These are phyloP conservation scores for Larimichthys crocea DNA, from an alignment of 2,113 vertebrate species.

Conservation along the genomic window DNA sequence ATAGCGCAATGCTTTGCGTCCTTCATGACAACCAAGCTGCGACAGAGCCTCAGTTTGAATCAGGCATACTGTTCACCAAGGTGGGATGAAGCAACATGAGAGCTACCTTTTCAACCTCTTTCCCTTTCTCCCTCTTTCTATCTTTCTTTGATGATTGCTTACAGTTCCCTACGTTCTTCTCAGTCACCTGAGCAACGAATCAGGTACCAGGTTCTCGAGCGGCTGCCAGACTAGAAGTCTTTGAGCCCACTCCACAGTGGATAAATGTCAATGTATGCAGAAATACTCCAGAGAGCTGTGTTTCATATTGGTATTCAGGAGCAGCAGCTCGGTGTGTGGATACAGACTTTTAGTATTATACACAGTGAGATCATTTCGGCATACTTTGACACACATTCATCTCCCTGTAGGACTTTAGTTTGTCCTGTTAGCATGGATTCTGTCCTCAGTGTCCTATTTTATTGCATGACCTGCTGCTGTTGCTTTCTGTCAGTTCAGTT, in stretches of 20 bases:
- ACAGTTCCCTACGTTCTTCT: conserved; percentile 98
- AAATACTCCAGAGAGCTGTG: conserved; percentile 29
- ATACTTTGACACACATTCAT: conserved; percentile 67
- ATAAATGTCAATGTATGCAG: conserved; percentile 77
- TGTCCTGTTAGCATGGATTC: conserved; percentile 62
- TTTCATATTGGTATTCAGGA: conserved; percentile 13
- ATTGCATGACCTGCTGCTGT: conserved; percentile 72
- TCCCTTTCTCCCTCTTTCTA: conserved; percentile 78
- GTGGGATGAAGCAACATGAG: conserved; percentile 28
- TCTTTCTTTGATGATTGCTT: conserved; percentile 80
- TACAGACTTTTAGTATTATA: not conserved
- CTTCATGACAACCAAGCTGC: not conserved
- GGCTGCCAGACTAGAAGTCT: conserved; percentile 48
- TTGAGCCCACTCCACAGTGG: conserved; percentile 50
- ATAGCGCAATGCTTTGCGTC: not conserved
- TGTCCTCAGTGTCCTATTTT: conserved; percentile 39
- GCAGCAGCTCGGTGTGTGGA: conserved; percentile 25
- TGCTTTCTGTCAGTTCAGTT: conserved; percentile 51
- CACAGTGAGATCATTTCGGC: conserved; percentile 37
- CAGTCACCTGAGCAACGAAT: conserved; percentile 98
- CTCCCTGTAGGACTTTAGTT: conserved; percentile 34
- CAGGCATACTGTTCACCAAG: not conserved
- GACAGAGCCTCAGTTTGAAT: conserved; percentile 9
- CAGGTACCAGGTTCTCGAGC: conserved; percentile 89
- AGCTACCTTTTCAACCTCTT: conserved; percentile 53